A percentile compares a stretch with the other conserved stretches of the same genome.
These are phyloP conservation scores for Fragum sueziense DNA, from an alignment of 2,888 invertebrate genomes.

Conservation along the genomic window DNA sequence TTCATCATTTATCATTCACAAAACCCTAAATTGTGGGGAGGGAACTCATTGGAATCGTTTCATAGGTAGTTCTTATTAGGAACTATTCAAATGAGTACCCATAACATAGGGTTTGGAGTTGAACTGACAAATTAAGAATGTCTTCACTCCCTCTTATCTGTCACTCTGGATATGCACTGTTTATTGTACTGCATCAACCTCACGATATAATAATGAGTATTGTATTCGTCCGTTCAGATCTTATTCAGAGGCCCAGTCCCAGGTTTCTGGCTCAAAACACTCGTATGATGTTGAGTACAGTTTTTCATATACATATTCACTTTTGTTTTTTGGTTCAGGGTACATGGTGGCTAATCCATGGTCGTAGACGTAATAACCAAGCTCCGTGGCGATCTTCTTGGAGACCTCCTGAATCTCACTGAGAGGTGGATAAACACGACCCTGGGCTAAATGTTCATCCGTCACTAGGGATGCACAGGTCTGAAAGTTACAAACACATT, in stretches of 20 bases:
- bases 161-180: too few relatives aligned
- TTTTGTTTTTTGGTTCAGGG: slow-evolving; percentile 85
- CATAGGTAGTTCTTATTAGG: too few relatives aligned
- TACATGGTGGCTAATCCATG: slow-evolving; percentile 83
- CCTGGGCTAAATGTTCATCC: slow-evolving; percentile 90
- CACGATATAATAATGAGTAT: background rate
- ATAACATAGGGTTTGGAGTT: too few relatives aligned
- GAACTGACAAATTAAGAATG: too few relatives aligned
- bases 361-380: slow-evolving; percentile 92
- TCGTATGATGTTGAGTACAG: slow-evolving; percentile 82
- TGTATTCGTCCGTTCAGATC: background rate
- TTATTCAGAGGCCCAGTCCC: slow-evolving; percentile 82
- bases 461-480: slow-evolving; percentile 91
- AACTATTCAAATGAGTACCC: too few relatives aligned
- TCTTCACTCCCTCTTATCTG: too few relatives aligned
- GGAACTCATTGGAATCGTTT: too few relatives aligned
- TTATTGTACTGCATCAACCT: too few relatives aligned
- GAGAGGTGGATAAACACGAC: slow-evolving; percentile 96
- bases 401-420: slow-evolving; percentile 92
- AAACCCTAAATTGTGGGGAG: too few relatives aligned
- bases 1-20: too few relatives aligned
- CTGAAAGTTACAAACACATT: slow-evolving; percentile 82
- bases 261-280: slow-evolving; percentile 82
- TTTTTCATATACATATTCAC: slow-evolving; percentile 82
- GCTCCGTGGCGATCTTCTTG: slow-evolving; percentile 90